Conservation (phyloP, 2,113 vertebrate genomes). For the Myotis davidii region DNA sequence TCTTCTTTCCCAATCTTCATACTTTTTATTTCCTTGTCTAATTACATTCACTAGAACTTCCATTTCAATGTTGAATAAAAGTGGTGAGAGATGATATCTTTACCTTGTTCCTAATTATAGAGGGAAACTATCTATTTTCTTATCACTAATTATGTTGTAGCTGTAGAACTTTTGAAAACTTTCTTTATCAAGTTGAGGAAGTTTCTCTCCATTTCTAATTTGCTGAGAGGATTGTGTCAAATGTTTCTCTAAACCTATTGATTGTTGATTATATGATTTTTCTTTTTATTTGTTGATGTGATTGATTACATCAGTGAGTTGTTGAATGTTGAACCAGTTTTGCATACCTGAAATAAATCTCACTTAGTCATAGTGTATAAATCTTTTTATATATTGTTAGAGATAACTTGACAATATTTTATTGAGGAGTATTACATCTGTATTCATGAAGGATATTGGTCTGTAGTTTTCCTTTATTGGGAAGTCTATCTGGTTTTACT, state of each 20-base stretch:
- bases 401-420: neutral
- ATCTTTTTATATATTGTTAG: neutral
- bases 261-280: neutral
- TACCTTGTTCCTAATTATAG: neutral
- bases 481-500: neutral
- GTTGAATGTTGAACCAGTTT: neutral
- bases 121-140: neutral
- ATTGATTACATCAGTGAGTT: neutral
- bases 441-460: neutral
- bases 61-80: neutral
- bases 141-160: neutral
- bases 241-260: neutral
- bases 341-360: neutral
- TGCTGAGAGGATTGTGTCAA: neutral
- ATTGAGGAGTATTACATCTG: neutral
- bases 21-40: neutral
- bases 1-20: neutral
- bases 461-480: neutral
- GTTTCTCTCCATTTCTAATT: neutral
- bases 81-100: neutral
- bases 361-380: neutral
- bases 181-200: neutral
- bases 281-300: neutral
- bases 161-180: neutral
- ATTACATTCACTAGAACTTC: neutral